Base-by-base conservation (phyloP, 2,113 vertebrate genomes). In the Aegotheles bennettii region DNA sequence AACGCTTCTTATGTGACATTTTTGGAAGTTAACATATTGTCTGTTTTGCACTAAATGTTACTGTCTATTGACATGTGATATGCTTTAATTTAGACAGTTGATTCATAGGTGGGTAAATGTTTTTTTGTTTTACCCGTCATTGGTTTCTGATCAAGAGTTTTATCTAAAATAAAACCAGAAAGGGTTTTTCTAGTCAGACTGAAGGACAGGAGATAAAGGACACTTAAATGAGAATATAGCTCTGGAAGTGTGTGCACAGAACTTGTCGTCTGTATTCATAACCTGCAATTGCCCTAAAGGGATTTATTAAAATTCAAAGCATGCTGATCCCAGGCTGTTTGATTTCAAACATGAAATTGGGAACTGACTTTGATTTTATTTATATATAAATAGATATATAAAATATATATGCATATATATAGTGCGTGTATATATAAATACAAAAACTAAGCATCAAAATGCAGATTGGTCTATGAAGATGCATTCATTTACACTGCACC, bases 251-350 rank as follows among this genome's bases (percentile, higher is more conserved):
- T 33, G 7, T 80, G 64, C 77, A 31, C 26, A 56, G 77, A 82
- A 87, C 77, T 84, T 48, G 14, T 81, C 89, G 91, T 91, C 84
- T 96, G 77, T 96, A 73, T 97, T 98, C 87, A 89, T 92, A 97
- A 95, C 87, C 91, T 96, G 94, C 85, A 91, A 56, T 59, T 95
- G 89, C 75, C 93, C 93, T 96, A 78, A 87, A 97, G 96, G 84
- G 87, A 87, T 89, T 97, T 95, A 95, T 97, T 98, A 81, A 97
- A 97, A 98, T 97, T 97, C 97, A 95, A 77, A 97, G 95, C 86
- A 89, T 94, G 91, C 85, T 93, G 93, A 97, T 97, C 70, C 64
- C 77, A 82, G 88, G 74, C 84, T 96, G 84, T 93, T 97, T 95
- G 95, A 96, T 97, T 98, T 96, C 94, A 97, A 96, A 96, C 79